A percentile compares a stretch with the other conserved stretches of the same genome.
These are phyloP conservation scores for Polylopha cassiicola DNA, from an alignment of 2,888 invertebrate genomes.

Conservation along the genomic window DNA sequence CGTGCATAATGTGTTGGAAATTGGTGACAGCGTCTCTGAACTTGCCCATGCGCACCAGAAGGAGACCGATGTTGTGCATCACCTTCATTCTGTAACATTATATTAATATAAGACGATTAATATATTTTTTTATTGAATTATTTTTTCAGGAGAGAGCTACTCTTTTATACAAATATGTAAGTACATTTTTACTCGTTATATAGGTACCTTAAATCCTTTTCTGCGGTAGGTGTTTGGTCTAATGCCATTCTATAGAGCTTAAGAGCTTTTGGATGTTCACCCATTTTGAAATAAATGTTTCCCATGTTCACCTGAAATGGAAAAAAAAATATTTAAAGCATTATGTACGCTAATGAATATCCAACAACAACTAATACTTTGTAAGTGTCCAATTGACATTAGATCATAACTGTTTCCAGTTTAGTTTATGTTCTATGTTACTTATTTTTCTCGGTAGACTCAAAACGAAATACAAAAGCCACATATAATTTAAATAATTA, in stretches of 20 bases:
- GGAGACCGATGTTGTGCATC: conserved; percentile 97
- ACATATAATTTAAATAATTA: no score
- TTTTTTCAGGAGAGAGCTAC: no score
- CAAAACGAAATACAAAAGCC: no score
- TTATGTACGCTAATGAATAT: no score
- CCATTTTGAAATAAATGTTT: conserved; percentile 97
- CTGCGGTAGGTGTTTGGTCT: conserved; percentile 95
- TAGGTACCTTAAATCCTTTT: conserved; percentile 94
- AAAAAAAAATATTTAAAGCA: not conserved
- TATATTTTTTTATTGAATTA: no score
- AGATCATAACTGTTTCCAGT: no score
- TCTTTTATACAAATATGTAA: no score
- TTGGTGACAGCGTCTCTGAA: conserved; percentile 97
- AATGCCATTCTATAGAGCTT: conserved; percentile 99
- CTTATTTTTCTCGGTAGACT: no score
- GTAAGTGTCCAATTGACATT: no score
- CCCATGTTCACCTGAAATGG: conserved; percentile 88
- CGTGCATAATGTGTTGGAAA: conserved; percentile 98
- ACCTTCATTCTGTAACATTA: conserved; percentile 87
- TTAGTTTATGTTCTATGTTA: no score
- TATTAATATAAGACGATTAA: not conserved
- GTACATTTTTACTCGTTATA: no score
- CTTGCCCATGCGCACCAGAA: conserved; percentile 97
- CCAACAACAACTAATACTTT: no score
- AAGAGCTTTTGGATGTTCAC: conserved; percentile 94